Evolutionary conservation across 1,140 invertebrate species (phyloP).

Genomic region (Pinna nobilis): DNA sequence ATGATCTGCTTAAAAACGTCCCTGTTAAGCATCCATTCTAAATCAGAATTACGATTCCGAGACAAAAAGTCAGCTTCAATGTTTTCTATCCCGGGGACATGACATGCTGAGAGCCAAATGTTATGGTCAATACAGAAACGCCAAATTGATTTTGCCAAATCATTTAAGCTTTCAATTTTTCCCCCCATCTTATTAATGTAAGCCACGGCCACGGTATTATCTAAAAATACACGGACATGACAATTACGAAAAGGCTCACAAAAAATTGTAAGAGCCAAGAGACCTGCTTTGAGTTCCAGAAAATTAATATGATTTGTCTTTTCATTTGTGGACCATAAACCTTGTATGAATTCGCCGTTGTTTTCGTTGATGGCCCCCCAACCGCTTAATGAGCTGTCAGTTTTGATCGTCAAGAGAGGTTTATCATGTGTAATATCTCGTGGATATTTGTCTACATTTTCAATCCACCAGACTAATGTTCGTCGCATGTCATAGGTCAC

Average conservation of each 20-base stretch:
- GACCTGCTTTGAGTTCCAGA: constrained; percentile 21
- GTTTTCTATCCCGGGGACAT: constrained; percentile 29
- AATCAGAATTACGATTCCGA: background rate
- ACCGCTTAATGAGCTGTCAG: no score
- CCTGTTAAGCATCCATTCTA: constrained; percentile 37
- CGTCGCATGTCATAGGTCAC: no score
- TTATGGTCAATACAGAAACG: background rate
- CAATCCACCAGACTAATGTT: no score
- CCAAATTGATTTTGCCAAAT: background rate
- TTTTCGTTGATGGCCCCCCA: no score
- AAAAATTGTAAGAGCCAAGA: constrained; percentile 22
- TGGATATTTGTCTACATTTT: no score
- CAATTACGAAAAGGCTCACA: background rate
- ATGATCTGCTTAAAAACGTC: background rate
- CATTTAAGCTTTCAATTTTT: constrained; percentile 1
- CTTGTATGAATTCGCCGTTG: no score
- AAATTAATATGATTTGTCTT: constrained; percentile 33
- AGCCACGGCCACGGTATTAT: constrained; percentile 45
- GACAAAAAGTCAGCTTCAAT: background rate
- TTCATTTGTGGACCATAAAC: constrained; percentile 16
- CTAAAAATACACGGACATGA: constrained; percentile 30
- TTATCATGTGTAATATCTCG: no score
- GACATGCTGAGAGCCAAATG: constrained; percentile 23
- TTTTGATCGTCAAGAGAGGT: no score
- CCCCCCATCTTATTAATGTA: constrained; percentile 6